A percentile compares a stretch with the other conserved stretches of the same genome.
Evolutionary conservation across 1,140 invertebrate genomes (phyloP).

Genomic region (Ooceraea biroi): DNA sequence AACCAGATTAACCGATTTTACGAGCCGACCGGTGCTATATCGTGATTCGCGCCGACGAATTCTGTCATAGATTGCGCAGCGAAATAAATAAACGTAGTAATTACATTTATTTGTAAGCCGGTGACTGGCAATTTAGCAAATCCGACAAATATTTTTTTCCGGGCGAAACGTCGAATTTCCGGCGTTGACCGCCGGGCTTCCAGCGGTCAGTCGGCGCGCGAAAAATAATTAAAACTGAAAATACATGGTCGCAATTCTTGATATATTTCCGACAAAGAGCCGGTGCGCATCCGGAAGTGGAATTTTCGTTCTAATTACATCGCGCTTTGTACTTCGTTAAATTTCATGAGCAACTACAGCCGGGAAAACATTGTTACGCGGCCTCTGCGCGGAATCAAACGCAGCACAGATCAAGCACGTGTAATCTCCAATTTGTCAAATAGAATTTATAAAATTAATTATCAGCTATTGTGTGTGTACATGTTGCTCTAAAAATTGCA

Average conservation of each 20-base stretch:
- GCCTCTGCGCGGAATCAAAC: conserved; percentile 46
- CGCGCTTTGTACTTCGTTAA: conserved; percentile 59
- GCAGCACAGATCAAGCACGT: conserved; percentile 39
- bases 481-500: conserved; percentile 4
- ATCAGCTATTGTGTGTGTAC: background rate
- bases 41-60: conserved; percentile 52
- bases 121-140: conserved; percentile 63
- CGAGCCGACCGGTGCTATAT: conserved; percentile 6
- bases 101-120: conserved; percentile 62
- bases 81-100: conserved; percentile 62
- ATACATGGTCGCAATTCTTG: conserved; percentile 60
- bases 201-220: background rate
- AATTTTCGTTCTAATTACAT: conserved; percentile 61
- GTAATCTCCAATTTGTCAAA: conserved; percentile 27
- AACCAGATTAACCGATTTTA: conserved; percentile 52
- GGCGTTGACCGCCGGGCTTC: conserved; percentile 45
- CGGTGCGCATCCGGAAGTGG: conserved; percentile 45
- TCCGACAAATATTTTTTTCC: conserved; percentile 57
- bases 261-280: conserved; percentile 58
- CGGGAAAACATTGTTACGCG: conserved; percentile 51
- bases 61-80: conserved; percentile 59
- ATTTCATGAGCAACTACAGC: conserved; percentile 56
- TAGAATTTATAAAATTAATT: conserved; percentile 50
- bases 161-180: conserved; percentile 74
- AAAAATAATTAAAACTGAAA: conserved; percentile 63